These are phyloP conservation scores for Mongoloraphidia duomilia DNA, from an alignment of 2,888 invertebrate species.

Conservation along the genomic window DNA sequence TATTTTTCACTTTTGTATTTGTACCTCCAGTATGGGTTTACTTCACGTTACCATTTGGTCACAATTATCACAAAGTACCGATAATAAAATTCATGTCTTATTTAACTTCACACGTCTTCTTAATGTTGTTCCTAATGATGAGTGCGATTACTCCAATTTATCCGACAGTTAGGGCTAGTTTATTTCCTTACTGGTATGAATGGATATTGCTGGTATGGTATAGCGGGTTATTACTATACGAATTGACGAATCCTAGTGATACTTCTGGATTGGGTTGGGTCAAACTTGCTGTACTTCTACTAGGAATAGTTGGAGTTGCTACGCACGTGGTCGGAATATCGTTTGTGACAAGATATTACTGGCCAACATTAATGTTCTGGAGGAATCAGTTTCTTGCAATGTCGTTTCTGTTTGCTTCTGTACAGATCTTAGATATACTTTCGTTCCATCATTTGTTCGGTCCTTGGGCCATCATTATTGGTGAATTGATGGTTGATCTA, in stretches of 20 bases:
- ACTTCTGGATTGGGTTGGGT: slow-evolving; percentile 94
- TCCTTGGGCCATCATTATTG: slow-evolving; percentile 99
- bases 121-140: slow-evolving; percentile 83
- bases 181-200: slow-evolving; percentile 90
- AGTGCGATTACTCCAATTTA: slow-evolving; percentile 81
- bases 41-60: slow-evolving; percentile 86
- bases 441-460: slow-evolving; percentile 99
- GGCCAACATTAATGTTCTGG: slow-evolving; percentile 82
- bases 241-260: slow-evolving; percentile 94
- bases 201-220: slow-evolving; percentile 91
- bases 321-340: slow-evolving; percentile 74
- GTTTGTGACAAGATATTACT: slow-evolving; percentile 49
- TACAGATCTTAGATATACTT: slow-evolving; percentile 92
- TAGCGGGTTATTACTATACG: slow-evolving; percentile 86
- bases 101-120: slow-evolving; percentile 93
- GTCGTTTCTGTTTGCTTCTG: slow-evolving; percentile 88
- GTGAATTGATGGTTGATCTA: slow-evolving; percentile 83
- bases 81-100: slow-evolving; percentile 99
- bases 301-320: slow-evolving; percentile 81
- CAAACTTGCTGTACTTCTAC: slow-evolving; percentile 70
- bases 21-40: slow-evolving; percentile 94
- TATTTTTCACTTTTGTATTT: slow-evolving; percentile 82
- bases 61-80: slow-evolving; percentile 94
- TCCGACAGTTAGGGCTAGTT: slow-evolving; percentile 60
- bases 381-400: slow-evolving; percentile 94